These are phyloP conservation scores for Picathartes gymnocephalus DNA, from an alignment of 2,113 vertebrate genomes.

Conservation along the genomic window DNA sequence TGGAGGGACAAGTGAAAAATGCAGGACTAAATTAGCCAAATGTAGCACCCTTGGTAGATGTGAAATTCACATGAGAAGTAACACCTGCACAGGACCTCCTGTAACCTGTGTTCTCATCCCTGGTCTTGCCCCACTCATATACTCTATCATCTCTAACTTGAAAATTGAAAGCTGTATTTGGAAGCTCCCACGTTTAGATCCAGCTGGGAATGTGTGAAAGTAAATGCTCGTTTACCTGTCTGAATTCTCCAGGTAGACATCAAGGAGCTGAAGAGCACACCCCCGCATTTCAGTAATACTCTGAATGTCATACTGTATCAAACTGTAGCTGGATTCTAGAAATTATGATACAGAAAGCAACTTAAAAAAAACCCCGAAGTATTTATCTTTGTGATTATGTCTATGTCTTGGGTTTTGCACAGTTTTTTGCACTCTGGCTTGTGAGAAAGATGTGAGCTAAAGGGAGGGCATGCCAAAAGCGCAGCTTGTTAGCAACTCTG, in stretches of 20 bases:
- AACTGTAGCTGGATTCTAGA: not conserved
- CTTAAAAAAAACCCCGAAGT: not conserved
- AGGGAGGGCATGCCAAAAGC: not conserved
- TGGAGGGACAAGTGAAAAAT: conserved; percentile 5
- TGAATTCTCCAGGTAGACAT: not conserved
- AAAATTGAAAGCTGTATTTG: not conserved
- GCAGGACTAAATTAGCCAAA: conserved; percentile 9
- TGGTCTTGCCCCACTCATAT: not conserved
- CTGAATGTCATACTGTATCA: fast-evolving
- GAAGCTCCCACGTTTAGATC: not conserved
- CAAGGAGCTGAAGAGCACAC: not conserved
- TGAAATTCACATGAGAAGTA: not conserved
- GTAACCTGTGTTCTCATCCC: not conserved
- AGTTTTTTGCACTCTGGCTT: not conserved
- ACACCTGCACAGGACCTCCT: not conserved
- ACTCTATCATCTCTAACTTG: not conserved
- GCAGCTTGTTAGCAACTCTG: fast-evolving
- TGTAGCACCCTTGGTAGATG: not conserved
- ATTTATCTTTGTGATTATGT: not conserved
- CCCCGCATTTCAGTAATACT: not conserved
- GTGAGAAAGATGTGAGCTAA: not conserved
- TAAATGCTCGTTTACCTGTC: not conserved
- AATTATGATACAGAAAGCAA: not conserved
- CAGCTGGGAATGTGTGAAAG: not conserved
- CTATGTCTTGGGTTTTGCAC: not conserved